Percentiles rank a stretch among this genome's conserved stretches.
These are phyloP conservation scores for Mola mola DNA, from an alignment of 2,113 vertebrate species.

Conservation along the genomic window DNA sequence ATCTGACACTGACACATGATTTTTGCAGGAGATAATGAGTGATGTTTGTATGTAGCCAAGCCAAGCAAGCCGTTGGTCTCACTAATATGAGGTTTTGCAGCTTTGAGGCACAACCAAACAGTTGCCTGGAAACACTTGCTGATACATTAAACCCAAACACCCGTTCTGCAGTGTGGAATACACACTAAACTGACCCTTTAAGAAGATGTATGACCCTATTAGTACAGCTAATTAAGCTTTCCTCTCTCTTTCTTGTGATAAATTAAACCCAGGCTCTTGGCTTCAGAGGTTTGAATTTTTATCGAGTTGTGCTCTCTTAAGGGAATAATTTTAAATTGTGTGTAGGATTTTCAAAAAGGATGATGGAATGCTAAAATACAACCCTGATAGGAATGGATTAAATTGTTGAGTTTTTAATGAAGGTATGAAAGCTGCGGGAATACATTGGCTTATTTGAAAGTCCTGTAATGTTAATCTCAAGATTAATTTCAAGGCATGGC, in stretches of 20 bases:
- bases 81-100: slow-evolving; percentile 16
- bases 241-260: slow-evolving; percentile 35
- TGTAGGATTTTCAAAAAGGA: slow-evolving; percentile 26
- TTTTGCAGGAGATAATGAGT: slow-evolving; percentile 16
- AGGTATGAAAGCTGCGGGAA: slow-evolving; percentile 9
- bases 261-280: slow-evolving; percentile 28
- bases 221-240: slow-evolving; percentile 67
- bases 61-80: slow-evolving; percentile 3
- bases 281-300: slow-evolving; percentile 33
- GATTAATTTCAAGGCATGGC: not conserved
- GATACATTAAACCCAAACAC: slow-evolving; percentile 49
- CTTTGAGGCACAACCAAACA: slow-evolving; percentile 10
- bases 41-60: slow-evolving; percentile 14
- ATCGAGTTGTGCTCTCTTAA: slow-evolving; percentile 36
- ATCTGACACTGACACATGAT: slow-evolving; percentile 2
- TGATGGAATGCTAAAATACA: slow-evolving; percentile 18
- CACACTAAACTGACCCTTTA: slow-evolving; percentile 51
- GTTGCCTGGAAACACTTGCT: slow-evolving; percentile 35
- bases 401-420: slow-evolving; percentile 35
- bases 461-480: not conserved
- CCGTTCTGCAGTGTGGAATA: slow-evolving; percentile 22
- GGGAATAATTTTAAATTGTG: slow-evolving; percentile 33
- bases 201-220: slow-evolving; percentile 72
- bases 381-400: slow-evolving; percentile 27
- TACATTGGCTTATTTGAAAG: not conserved